A percentile compares a stretch with the other conserved stretches of the same genome.
phyloP scores from a whole-genome alignment of 1,140 invertebrate species.

The Portunus trituberculatus region DNA sequence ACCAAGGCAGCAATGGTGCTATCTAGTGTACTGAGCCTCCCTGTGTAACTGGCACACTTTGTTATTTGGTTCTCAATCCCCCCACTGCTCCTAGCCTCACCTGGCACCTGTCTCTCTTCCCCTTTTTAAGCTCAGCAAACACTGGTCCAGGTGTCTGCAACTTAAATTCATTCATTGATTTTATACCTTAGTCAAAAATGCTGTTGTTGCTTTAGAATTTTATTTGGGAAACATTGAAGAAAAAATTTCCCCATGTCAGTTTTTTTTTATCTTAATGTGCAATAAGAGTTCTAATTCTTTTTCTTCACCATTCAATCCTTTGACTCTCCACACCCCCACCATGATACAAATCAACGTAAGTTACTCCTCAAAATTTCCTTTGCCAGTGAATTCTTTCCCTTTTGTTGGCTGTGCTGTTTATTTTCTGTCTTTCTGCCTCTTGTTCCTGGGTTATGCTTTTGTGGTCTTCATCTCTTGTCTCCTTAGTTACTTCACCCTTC shows the following conservation, averaged over 20 bases:
- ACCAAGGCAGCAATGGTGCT: neutral
- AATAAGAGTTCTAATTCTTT: slow-evolving; percentile 54
- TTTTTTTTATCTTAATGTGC: slow-evolving; percentile 33
- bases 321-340: slow-evolving; percentile 59
- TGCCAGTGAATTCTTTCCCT: slow-evolving; percentile 44
- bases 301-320: slow-evolving; percentile 55
- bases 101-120: slow-evolving; percentile 9
- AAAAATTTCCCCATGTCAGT: slow-evolving; percentile 40
- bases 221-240: slow-evolving; percentile 36
- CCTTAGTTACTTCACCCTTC: neutral
- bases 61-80: neutral
- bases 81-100: neutral
- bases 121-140: neutral
- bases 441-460: slow-evolving; percentile 40
- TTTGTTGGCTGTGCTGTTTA: slow-evolving; percentile 32
- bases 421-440: slow-evolving; percentile 8
- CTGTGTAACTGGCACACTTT: neutral
- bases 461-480: slow-evolving; percentile 3
- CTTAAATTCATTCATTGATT: neutral
- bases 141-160: slow-evolving; percentile 17
- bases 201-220: slow-evolving; percentile 11
- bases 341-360: slow-evolving; percentile 59
- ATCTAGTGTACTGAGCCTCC: neutral
- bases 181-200: slow-evolving; percentile 2
- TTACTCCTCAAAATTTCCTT: slow-evolving; percentile 52